Base-by-base conservation (phyloP, 2,797 vertebrate species). In the Aythya fuligula region DNA sequence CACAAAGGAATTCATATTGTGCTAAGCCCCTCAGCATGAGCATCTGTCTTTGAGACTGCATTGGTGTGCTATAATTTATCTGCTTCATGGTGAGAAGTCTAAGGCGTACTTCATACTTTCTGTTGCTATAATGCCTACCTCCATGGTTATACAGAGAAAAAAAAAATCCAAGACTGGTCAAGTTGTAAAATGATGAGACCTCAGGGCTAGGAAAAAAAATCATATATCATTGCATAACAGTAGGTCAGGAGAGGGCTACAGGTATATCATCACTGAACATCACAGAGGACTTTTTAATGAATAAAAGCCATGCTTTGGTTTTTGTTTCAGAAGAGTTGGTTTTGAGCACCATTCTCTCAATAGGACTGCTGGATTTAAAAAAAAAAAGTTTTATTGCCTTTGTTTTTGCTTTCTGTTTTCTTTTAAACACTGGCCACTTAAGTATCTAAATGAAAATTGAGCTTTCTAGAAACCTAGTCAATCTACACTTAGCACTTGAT, bases 71-170 rank as follows among this genome's bases (percentile, higher is more conserved):
- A 6, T 13, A 22, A 22, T 34, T n/a, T 28, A 8, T 25, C 27
- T 30, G 39, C 19, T 39, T 34, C 65, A 25, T 34, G 5, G 8
- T 32, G 24, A 87, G 28, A 72, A 32, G 69, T 25, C 58, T 9
- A 45, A 53, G 19, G 13, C 51, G 45, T 24, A 60, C 21, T 60
- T 61, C 36, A 66, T 54, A 18, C 18, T 5, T 0, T 47, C 22
- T 66, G 7, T 49, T 56, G 20, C 32, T 77, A 22, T 65, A 62
- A 62, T 65, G n/a, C 64, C 54, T 66, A 32, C 45, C 51, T 65
- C 43, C 5, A 27, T 0, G 0, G n/a, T 69, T 58, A 27, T 6
- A 58, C 4, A 28, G 43, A 36, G 36, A 8, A 14, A 38, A 62
- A 12, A 14, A 43, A 62, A 15, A 22, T 58, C 34, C 22, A 70